Percentiles rank a stretch among this genome's conserved stretches.
Evolutionary conservation across 2,797 vertebrate genomes (phyloP).

Genomic region (Pipistrellus pipistrellus): DNA sequence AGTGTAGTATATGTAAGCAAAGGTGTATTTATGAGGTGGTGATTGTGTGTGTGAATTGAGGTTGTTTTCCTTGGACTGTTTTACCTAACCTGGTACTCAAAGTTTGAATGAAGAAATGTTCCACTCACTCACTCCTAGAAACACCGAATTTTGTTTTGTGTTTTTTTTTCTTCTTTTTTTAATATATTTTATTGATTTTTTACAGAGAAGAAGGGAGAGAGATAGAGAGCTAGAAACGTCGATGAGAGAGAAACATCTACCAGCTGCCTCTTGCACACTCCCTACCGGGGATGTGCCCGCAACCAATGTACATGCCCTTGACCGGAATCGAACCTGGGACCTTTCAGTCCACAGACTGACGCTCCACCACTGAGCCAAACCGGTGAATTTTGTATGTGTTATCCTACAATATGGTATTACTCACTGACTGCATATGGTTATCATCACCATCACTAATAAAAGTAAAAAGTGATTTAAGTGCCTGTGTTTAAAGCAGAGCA

Average conservation of each 20-base stretch:
- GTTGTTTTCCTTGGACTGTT: conserved; percentile 3
- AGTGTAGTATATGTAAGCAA: background rate
- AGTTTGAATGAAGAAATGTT: conserved; percentile 1
- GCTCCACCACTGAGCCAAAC: no score
- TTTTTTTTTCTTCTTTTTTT: no score
- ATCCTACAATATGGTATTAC: background rate
- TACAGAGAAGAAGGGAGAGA: no score
- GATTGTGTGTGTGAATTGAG: background rate
- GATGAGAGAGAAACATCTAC: no score
- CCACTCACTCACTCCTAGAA: background rate
- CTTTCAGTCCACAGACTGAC: no score
- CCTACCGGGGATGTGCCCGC: no score
- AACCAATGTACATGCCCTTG: no score
- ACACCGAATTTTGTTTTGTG: background rate
- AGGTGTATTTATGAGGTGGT: background rate
- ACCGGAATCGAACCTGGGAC: no score
- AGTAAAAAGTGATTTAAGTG: background rate
- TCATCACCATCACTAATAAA: background rate
- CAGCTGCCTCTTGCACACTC: no score
- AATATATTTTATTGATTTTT: no score
- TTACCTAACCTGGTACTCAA: background rate
- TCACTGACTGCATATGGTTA: background rate
- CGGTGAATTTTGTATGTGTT: background rate
- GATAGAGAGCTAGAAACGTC: no score
- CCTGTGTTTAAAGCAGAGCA: background rate